Evolutionary conservation across 2,888 invertebrate species (phyloP).

Genomic region (Adineta ricciae): DNA sequence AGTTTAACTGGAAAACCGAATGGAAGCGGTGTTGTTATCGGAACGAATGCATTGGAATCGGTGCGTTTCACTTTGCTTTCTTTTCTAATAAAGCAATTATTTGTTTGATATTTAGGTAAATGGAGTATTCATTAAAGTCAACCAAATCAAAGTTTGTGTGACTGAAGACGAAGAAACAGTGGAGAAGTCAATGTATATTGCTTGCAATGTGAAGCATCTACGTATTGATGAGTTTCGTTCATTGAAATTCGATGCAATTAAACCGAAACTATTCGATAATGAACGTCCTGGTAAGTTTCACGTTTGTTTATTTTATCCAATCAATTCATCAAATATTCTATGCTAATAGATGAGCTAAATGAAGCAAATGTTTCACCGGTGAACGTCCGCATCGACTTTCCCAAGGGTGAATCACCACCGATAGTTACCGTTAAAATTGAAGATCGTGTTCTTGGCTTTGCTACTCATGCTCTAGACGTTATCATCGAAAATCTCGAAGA

Average conservation of each 20-base stretch:
- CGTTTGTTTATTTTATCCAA: no score
- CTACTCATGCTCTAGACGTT: neutral
- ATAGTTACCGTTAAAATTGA: neutral
- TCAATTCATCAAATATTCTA: no score
- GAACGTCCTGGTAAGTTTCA: neutral
- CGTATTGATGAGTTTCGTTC: neutral
- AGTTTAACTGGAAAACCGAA: neutral
- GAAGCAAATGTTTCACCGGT: neutral
- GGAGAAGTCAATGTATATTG: neutral
- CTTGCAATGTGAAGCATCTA: neutral
- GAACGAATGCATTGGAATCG: neutral
- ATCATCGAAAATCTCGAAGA: neutral
- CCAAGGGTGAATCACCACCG: neutral
- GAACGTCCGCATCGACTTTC: neutral
- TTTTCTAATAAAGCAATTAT: no score
- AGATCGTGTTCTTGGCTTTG: neutral
- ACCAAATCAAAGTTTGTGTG: neutral
- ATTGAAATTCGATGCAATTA: neutral
- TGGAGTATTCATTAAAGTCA: neutral
- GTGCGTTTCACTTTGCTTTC: neutral
- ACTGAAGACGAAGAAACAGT: neutral
- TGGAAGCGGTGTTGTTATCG: neutral
- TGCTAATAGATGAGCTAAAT: neutral
- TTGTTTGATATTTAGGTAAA: neutral
- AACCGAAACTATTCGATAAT: slow-evolving; percentile 17